Conservation (phyloP, 2,113 vertebrate species). For the Muntiacus muntjak region DNA sequence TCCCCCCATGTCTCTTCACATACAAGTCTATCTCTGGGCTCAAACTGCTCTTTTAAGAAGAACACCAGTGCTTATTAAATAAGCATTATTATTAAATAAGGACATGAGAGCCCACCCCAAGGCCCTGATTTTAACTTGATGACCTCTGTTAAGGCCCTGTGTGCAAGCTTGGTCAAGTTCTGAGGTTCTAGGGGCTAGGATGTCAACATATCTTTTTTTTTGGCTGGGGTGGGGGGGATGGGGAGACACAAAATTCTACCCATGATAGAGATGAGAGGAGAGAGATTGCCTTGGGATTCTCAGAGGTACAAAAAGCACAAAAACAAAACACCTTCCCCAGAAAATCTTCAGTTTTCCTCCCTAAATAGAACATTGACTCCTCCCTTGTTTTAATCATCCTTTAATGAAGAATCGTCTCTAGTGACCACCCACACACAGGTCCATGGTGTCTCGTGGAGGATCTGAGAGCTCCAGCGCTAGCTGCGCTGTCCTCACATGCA, state of each 20-base stretch:
- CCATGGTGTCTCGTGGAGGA: background rate
- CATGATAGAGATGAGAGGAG: background rate
- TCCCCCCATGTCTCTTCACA: background rate
- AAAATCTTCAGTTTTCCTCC: background rate
- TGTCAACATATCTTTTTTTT: background rate
- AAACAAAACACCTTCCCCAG: background rate
- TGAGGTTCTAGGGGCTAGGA: background rate
- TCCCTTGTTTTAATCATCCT: background rate
- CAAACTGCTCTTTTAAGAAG: background rate
- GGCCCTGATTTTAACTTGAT: background rate
- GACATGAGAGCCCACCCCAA: background rate
- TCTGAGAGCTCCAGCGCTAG: rapidly evolving
- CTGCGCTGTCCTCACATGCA: background rate
- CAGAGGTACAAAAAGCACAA: background rate
- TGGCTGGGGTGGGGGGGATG: too few species aligned
- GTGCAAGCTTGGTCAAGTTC: background rate
- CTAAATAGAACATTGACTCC: background rate
- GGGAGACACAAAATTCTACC: background rate
- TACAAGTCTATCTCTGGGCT: background rate
- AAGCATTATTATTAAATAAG: too few species aligned
- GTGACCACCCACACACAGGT: background rate
- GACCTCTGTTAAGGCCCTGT: background rate
- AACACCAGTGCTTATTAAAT: too few species aligned
- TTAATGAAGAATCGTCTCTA: too few species aligned
- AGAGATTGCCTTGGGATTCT: background rate